Percentiles rank a stretch among this genome's conserved stretches.
Conservation (phyloP, 1,140 invertebrate species). For the Drosophila oshimai region DNA sequence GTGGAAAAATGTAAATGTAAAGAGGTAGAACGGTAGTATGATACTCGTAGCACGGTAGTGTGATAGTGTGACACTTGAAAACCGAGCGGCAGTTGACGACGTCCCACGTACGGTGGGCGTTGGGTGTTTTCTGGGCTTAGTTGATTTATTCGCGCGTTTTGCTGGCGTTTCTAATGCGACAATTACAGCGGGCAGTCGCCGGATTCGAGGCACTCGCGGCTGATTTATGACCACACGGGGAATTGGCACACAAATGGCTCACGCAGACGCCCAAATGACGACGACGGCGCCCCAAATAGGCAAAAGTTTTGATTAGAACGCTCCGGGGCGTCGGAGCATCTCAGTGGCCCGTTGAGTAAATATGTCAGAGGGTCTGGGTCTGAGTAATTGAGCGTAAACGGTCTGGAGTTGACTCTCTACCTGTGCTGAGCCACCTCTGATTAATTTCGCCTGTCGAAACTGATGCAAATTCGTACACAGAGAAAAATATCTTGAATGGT, state of each 20-base stretch:
- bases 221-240: constrained; percentile 68
- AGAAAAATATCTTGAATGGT: neutral
- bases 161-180: constrained; percentile 77
- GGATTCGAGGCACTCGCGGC: constrained; percentile 65
- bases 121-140: constrained; percentile 41
- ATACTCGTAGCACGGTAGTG: constrained; percentile 8
- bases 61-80: constrained; percentile 30
- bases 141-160: constrained; percentile 73
- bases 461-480: constrained; percentile 59
- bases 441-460: constrained; percentile 67
- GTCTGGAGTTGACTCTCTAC: constrained; percentile 21
- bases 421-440: constrained; percentile 42
- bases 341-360: constrained; percentile 69
- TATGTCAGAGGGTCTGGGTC: constrained; percentile 58
- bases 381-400: constrained; percentile 70
- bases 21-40: constrained; percentile 13
- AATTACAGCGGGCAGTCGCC: constrained; percentile 63
- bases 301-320: constrained; percentile 63
- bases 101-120: constrained; percentile 21
- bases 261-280: constrained; percentile 36
- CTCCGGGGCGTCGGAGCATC: constrained; percentile 16
- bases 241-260: constrained; percentile 66
- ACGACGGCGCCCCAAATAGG: constrained; percentile 32
- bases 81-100: no score
- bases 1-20: constrained; percentile 13